Base-by-base conservation (phyloP, 2,113 vertebrate genomes). In the Lates calcarifer region DNA sequence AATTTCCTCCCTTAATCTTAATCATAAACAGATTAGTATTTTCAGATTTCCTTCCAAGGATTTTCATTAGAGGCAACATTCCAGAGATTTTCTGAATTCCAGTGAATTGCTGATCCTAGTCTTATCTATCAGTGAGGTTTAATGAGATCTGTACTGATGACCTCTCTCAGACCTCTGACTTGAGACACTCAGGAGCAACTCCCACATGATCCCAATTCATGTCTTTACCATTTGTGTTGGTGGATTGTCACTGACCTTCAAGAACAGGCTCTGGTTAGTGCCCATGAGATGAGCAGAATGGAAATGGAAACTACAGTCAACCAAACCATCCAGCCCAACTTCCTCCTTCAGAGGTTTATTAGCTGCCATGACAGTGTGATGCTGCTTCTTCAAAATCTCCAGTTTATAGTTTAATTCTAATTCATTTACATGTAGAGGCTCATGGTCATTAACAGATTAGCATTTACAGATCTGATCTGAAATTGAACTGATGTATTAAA, bases 101-200 rank as follows among this genome's bases (percentile, higher is more conserved):
- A 51, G 15, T 12, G 26, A 66, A 31, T 60, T 35, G 12, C 61
- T 60, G 41, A 61, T 77, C 53, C 8, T 6, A 4, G 55, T 41
- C 51, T 72, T 72, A 71, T 67, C 58, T 58, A 51, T 66, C 24
- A 37, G 43, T 24, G 47, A 66, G 72, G 41, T 71, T 60, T 77
- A 67, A 66, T 72, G 61, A 61, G 83, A 76, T 53, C 41, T 31
- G 45, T 31, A 39, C 33, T 62, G 17, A 11, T 74, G 62, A 67
- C 45, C 81, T 55, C 58, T 58, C 33, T 24, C 1, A 22, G 53
- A 60, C 63, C 26, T 45, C 51, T 37, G 43, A 22, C n/a, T 45
- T 3, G 31, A 57, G 26, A 64, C 5, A 55, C 49, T 33, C 15
- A 8, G 60, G 49, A 26, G 31, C 20, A 24, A 64, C 2, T 24